A percentile compares a stretch with the other conserved stretches of the same genome.
These are phyloP conservation scores for Scaptomyza cyrtandrae DNA, from an alignment of 2,888 invertebrate species.

Conservation along the genomic window DNA sequence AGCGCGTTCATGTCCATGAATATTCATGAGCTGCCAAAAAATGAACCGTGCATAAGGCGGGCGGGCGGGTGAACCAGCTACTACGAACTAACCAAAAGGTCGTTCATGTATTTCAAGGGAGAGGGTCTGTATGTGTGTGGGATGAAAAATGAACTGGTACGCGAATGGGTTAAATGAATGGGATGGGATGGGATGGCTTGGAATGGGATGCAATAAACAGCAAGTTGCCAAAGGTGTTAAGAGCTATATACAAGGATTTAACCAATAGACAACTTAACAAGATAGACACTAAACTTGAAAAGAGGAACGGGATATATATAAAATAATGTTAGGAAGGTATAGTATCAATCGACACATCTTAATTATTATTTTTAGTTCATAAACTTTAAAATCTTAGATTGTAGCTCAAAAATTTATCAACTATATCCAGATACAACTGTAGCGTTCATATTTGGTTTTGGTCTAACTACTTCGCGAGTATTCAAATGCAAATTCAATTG, in stretches of 20 bases:
- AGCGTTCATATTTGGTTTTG: too few relatives aligned
- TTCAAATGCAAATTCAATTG: conserved; percentile 22
- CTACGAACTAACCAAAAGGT: conserved; percentile 17
- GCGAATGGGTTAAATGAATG: conserved; percentile 50
- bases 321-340: too few relatives aligned
- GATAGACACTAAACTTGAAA: too few relatives aligned
- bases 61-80: conserved; percentile 24
- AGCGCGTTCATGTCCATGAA: conserved; percentile 83
- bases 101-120: background rate
- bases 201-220: background rate
- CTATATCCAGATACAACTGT: too few relatives aligned
- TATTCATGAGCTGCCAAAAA: conserved; percentile 82
- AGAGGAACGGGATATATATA: too few relatives aligned
- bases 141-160: conserved; percentile 71
- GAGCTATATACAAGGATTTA: conserved; percentile 4
- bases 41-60: conserved; percentile 59
- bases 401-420: too few relatives aligned
- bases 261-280: background rate
- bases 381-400: too few relatives aligned
- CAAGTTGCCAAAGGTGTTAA: conserved; percentile 44
- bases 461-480: background rate
- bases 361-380: too few relatives aligned
- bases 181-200: background rate
- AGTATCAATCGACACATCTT: too few relatives aligned
- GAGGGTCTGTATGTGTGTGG: background rate